Evolutionary conservation across 2,888 invertebrate genomes (phyloP).

Genomic region (Lasioglossum calceatum): DNA sequence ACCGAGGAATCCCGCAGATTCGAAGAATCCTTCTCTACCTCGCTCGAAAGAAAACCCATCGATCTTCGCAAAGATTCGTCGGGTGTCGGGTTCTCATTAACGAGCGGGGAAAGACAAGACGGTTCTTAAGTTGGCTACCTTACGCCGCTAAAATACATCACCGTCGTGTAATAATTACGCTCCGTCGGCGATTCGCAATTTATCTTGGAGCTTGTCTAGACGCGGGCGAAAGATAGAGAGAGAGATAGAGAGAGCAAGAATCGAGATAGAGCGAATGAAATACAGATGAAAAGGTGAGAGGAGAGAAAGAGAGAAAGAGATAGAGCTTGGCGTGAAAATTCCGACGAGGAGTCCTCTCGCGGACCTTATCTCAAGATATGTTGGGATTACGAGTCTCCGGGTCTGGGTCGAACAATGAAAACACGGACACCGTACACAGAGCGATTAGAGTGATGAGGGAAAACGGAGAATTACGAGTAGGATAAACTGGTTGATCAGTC

Average conservation of each 20-base stretch:
- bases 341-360: neutral
- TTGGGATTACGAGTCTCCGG: constrained; percentile 16
- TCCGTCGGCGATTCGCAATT: constrained; percentile 22
- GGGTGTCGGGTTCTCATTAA: constrained; percentile 25
- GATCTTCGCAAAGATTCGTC: neutral
- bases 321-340: neutral
- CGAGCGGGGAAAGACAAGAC: constrained; percentile 35
- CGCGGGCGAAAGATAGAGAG: neutral
- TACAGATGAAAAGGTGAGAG: neutral
- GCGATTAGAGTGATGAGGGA: constrained; percentile 7
- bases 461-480: neutral
- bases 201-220: constrained; percentile 11
- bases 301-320: neutral
- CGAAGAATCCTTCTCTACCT: neutral
- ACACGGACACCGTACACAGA: constrained; percentile 15
- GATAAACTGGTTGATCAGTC: constrained; percentile 19
- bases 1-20: constrained; percentile 1
- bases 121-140: constrained; percentile 30
- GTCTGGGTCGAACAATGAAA: neutral
- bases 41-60: constrained; percentile 9
- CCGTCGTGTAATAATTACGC: constrained; percentile 28
- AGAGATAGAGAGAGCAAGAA: neutral
- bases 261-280: neutral
- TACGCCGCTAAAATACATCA: constrained; percentile 21
- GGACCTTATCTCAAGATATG: constrained; percentile 12